Conservation (phyloP, 2,113 vertebrate species). For the Salvator merianae region DNA sequence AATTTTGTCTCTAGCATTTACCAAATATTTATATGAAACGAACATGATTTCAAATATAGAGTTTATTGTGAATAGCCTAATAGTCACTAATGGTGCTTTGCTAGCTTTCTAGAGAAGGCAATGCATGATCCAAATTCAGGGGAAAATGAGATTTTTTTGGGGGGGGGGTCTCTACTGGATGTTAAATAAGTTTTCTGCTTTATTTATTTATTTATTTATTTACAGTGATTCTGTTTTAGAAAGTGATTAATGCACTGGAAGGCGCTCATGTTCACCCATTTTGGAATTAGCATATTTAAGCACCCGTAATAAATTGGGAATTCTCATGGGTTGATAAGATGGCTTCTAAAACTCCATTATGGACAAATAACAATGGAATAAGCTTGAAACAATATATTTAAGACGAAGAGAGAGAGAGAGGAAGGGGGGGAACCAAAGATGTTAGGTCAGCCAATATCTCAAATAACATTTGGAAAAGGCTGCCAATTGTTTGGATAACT, state of each 20-base stretch:
- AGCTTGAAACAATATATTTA: constrained; percentile 81
- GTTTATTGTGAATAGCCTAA: constrained; percentile 13
- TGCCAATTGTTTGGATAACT: constrained; percentile 90
- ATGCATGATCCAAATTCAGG: constrained; percentile 29
- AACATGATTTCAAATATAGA: constrained; percentile 16
- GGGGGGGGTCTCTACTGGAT: constrained; percentile 11
- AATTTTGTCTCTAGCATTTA: background rate
- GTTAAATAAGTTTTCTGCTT: constrained; percentile 28
- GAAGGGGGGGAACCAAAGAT: constrained; percentile 80
- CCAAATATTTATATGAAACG: background rate
- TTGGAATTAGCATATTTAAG: constrained; percentile 73
- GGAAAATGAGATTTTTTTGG: constrained; percentile 28
- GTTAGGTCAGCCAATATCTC: constrained; percentile 87
- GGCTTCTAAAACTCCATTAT: constrained; percentile 71
- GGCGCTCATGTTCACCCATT: constrained; percentile 32
- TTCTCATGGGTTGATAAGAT: constrained; percentile 79
- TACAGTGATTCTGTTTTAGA: constrained; percentile 53
- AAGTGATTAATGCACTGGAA: constrained; percentile 60
- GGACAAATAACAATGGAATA: constrained; percentile 78
- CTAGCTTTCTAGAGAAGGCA: constrained; percentile 4
- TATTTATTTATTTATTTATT: constrained; percentile 41
- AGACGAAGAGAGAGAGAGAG: constrained; percentile 77
- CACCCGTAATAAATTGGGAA: constrained; percentile 73
- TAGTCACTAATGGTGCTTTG: constrained; percentile 16
- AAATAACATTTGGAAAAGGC: constrained; percentile 87